A percentile compares a stretch with the other conserved stretches of the same genome.
Evolutionary conservation across 2,113 vertebrate species (phyloP).

Genomic region (Potamarius usumacintae): DNA sequence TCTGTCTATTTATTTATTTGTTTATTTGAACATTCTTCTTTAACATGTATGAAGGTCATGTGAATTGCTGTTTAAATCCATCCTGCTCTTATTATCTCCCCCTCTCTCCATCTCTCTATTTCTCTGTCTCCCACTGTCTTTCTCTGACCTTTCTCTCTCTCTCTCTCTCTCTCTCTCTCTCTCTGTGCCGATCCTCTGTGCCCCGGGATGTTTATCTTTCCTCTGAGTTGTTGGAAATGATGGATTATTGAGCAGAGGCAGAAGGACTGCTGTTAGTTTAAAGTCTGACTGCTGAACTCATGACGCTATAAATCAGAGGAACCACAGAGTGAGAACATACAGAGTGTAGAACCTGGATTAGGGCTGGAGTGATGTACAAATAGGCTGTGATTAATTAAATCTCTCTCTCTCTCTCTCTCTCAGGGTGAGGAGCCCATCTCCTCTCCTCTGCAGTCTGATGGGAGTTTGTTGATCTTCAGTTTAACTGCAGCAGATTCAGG

Average conservation of each 20-base stretch:
- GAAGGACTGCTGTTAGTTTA: background rate
- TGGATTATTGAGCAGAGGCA: background rate
- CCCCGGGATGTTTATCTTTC: background rate
- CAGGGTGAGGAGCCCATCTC: constrained; percentile 75
- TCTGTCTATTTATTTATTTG: no score
- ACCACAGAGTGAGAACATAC: background rate
- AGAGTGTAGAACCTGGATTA: background rate
- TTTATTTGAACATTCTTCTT: no score
- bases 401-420: constrained; percentile 22
- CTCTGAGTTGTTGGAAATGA: background rate
- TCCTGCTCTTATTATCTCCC: no score
- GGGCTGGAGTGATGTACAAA: background rate
- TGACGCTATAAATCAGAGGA: background rate
- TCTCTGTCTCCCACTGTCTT: no score
- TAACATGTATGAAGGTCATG: no score
- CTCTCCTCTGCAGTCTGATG: constrained; percentile 62
- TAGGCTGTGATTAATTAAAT: background rate
- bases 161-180: background rate
- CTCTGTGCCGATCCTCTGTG: background rate
- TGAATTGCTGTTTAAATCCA: no score
- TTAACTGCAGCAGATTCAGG: constrained; percentile 73
- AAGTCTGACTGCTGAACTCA: background rate
- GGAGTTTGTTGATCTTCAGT: constrained; percentile 76
- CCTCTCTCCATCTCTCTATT: no score
- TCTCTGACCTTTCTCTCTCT: background rate